These are phyloP conservation scores for Macquaria australasica DNA, from an alignment of 2,113 vertebrate genomes.

Conservation along the genomic window DNA sequence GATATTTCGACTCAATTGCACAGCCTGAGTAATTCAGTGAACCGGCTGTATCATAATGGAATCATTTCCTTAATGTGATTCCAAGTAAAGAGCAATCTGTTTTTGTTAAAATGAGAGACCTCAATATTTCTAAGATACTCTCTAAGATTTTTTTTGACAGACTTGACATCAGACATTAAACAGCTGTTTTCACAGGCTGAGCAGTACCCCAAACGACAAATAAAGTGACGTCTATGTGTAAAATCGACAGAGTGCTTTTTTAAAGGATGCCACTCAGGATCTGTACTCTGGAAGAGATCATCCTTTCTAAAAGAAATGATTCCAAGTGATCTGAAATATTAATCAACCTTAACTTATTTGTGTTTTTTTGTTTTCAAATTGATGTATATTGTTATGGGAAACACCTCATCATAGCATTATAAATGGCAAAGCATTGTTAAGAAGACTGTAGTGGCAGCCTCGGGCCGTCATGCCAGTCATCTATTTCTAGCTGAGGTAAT, in stretches of 20 bases:
- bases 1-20: conserved; percentile 6
- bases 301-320: not conserved
- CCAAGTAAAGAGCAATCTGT: conserved; percentile 3
- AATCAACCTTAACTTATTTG: no score
- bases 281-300: not conserved
- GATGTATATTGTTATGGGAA: not conserved
- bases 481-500: conserved; percentile 48
- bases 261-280: not conserved
- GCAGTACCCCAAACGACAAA: not conserved
- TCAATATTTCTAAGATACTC: not conserved
- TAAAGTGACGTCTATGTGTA: not conserved
- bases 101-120: not conserved
- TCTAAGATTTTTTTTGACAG: not conserved
- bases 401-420: not conserved
- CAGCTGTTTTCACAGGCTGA: not conserved
- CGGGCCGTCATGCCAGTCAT: conserved; percentile 7
- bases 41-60: conserved; percentile 21
- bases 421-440: not conserved
- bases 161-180: not conserved
- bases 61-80: conserved; percentile 37
- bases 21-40: not conserved
- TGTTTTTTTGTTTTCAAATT: not conserved
- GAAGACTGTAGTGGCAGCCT: not conserved
- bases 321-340: not conserved
- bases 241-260: not conserved